These are phyloP conservation scores for Lepidothrix coronata DNA, from an alignment of 2,113 vertebrate genomes.

Conservation along the genomic window DNA sequence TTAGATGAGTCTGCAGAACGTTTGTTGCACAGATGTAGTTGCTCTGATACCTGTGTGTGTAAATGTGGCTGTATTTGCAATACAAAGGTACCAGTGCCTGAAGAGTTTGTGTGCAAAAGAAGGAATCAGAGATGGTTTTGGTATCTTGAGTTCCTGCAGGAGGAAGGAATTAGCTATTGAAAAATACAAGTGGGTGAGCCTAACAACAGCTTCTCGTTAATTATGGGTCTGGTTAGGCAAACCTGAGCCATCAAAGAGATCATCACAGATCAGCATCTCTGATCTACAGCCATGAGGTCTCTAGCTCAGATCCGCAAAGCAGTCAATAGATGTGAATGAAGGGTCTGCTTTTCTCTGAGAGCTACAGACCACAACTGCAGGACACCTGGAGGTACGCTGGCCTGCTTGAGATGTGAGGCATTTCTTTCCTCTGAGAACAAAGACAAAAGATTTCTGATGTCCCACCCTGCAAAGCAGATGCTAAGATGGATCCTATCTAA, in stretches of 20 bases:
- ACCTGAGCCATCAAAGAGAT: background rate
- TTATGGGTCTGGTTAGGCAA: background rate
- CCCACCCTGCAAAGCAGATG: background rate
- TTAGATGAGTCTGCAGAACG: background rate
- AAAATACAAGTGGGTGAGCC: background rate
- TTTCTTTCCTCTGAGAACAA: background rate
- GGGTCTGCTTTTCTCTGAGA: background rate
- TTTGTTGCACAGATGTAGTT: background rate
- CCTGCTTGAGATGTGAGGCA: background rate
- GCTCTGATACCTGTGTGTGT: background rate
- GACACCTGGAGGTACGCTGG: fast-evolving
- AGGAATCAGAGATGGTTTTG: background rate
- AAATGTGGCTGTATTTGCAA: background rate
- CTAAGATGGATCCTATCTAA: background rate
- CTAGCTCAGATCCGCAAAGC: background rate
- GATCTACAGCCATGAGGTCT: background rate
- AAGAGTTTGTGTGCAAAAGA: background rate
- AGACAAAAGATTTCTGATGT: background rate
- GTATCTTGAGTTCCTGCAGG: background rate
- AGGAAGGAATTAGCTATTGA: background rate
- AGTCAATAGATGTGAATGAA: background rate
- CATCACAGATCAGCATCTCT: background rate
- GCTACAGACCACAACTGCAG: background rate
- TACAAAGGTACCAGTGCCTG: background rate
- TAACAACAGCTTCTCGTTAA: background rate